Percentiles rank a stretch among this genome's conserved stretches.
phyloP scores from a whole-genome alignment of 2,888 invertebrate species.

The Coleophora flavipennella region DNA sequence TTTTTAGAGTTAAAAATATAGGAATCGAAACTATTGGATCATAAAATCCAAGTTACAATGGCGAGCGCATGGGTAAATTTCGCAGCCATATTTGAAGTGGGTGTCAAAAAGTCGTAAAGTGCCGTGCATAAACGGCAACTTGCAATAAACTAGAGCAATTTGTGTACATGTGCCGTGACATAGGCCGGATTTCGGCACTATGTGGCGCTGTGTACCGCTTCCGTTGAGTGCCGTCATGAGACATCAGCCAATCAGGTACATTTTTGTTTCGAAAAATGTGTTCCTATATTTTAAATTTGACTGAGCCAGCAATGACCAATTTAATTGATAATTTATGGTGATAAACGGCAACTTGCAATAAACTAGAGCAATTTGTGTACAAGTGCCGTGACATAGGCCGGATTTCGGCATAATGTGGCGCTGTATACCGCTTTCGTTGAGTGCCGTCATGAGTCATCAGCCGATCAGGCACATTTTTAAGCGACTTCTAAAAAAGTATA shows the following conservation, averaged over 20 bases:
- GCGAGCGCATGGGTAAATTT: slow-evolving; percentile 44
- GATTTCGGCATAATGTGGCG: background rate
- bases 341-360: slow-evolving; percentile 38
- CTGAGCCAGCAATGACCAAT: too few species aligned
- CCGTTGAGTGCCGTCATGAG: too few species aligned
- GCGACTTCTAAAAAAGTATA: too few species aligned
- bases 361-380: slow-evolving; percentile 28
- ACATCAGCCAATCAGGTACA: too few species aligned
- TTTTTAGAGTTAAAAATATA: too few species aligned
- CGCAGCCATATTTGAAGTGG: slow-evolving; percentile 35
- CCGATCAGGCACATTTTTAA: too few species aligned
- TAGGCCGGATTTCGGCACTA: slow-evolving; percentile 4
- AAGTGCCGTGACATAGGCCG: slow-evolving; percentile 12
- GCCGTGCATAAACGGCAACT: slow-evolving; percentile 32
- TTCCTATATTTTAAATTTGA: too few species aligned
- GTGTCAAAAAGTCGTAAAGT: slow-evolving; percentile 45
- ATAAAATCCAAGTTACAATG: slow-evolving; percentile 35
- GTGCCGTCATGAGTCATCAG: too few species aligned
- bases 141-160: slow-evolving; percentile 36
- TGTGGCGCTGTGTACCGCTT: too few species aligned
- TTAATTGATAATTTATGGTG: too few species aligned
- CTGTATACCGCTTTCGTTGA: too few species aligned
- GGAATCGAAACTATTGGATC: slow-evolving; percentile 27
- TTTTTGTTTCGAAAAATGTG: too few species aligned
- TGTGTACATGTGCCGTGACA: slow-evolving; percentile 17